phyloP scores from a whole-genome alignment of 2,113 vertebrate genomes.

The Alethe castanea region DNA sequence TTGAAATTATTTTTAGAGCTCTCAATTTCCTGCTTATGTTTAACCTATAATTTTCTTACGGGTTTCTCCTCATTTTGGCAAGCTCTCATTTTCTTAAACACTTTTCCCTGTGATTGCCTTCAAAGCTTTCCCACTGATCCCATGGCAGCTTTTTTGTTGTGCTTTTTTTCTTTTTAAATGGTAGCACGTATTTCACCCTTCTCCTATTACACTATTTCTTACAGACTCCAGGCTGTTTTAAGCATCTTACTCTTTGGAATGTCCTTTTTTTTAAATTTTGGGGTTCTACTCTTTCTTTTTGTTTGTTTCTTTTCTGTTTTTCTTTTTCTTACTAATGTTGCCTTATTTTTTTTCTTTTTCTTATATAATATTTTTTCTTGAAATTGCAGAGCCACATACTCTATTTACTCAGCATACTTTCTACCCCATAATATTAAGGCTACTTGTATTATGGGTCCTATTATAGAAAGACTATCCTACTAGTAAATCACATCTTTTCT shows the following conservation, averaged over 20 bases:
- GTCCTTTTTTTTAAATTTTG: not conserved
- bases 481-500: not conserved
- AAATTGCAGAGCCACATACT: not conserved
- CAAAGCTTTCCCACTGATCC: not conserved
- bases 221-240: not conserved
- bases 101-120: not conserved
- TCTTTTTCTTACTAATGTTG: not conserved
- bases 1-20: constrained; percentile 26
- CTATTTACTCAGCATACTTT: not conserved
- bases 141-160: not conserved
- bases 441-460: not conserved
- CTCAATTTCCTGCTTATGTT: not conserved
- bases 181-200: not conserved
- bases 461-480: not conserved
- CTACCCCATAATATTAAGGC: not conserved
- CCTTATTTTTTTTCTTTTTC: too few relatives aligned
- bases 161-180: not conserved
- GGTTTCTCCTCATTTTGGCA: not conserved
- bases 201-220: not conserved
- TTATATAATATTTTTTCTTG: not conserved
- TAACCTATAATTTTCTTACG: not conserved
- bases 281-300: not conserved
- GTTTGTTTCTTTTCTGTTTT: not conserved
- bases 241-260: not conserved
- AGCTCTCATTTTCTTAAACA: not conserved